These are phyloP conservation scores for Anadara kagoshimensis DNA, from an alignment of 1,140 invertebrate genomes.

Conservation along the genomic window DNA sequence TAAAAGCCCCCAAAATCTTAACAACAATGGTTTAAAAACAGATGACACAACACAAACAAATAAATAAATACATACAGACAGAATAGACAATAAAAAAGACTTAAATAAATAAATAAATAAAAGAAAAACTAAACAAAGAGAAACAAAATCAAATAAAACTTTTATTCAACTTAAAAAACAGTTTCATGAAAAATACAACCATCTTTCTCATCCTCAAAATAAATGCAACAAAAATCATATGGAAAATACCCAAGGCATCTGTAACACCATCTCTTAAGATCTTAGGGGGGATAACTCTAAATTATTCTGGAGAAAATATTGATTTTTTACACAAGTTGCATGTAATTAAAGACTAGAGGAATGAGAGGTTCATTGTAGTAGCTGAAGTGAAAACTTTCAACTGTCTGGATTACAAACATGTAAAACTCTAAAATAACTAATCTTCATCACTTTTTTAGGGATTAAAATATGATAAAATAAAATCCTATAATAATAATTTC, in stretches of 20 bases:
- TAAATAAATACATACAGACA: no score
- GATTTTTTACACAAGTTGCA: constrained; percentile 33
- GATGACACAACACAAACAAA: no score
- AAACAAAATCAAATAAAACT: constrained; percentile 14
- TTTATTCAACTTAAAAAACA: constrained; percentile 24
- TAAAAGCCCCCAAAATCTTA: no score
- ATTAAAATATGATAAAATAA: no score
- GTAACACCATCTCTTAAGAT: constrained; percentile 1
- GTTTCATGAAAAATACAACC: constrained; percentile 16
- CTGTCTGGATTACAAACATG: no score
- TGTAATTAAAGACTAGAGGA: constrained; percentile 6
- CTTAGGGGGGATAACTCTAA: constrained; percentile 47
- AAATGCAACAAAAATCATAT: constrained; percentile 17
- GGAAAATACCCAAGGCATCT: neutral
- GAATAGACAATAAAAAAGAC: no score
- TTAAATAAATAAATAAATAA: constrained; percentile 3
- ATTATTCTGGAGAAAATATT: constrained; percentile 38
- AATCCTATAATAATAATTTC: no score
- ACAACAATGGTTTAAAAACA: no score
- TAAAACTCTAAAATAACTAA: no score
- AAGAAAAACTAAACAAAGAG: constrained; percentile 12
- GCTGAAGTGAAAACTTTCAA: no score
- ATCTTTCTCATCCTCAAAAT: constrained; percentile 22
- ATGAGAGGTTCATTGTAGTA: neutral
- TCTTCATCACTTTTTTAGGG: no score